phyloP scores from a whole-genome alignment of 2,113 vertebrate species.

The Patagioenas fasciata region DNA sequence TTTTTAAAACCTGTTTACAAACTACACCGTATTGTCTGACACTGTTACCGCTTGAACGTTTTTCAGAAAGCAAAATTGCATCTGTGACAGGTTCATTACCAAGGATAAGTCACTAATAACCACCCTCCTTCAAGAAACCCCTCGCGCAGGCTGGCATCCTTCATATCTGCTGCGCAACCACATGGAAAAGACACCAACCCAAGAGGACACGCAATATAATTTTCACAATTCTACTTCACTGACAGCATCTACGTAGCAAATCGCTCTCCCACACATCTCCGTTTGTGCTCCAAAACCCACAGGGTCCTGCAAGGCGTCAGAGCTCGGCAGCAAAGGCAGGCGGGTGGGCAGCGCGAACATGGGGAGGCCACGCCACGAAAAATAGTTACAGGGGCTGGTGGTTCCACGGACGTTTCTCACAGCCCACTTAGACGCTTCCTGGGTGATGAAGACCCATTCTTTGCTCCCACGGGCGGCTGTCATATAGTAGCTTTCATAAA shows the following conservation, averaged over 20 bases:
- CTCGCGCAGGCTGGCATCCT: neutral
- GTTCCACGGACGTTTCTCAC: neutral
- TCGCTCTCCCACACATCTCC: neutral
- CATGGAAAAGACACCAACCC: neutral
- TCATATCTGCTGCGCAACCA: neutral
- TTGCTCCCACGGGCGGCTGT: constrained; percentile 1
- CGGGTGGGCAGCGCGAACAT: neutral
- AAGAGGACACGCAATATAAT: neutral
- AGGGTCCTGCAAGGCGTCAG: neutral
- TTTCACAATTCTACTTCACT: neutral
- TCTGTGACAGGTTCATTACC: constrained; percentile 6
- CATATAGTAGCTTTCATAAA: constrained; percentile 15
- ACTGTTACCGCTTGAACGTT: neutral
- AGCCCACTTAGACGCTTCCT: neutral
- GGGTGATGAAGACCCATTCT: neutral
- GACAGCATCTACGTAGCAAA: neutral
- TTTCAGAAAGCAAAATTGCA: neutral
- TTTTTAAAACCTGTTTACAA: neutral
- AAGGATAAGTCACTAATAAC: constrained; percentile 14
- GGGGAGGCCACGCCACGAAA: fast-evolving
- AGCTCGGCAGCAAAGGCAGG: neutral
- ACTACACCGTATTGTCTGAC: neutral
- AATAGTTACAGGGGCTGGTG: neutral
- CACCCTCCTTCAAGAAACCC: neutral
- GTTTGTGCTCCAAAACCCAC: neutral